Percentiles rank a stretch among this genome's conserved stretches.
These are phyloP conservation scores for Leptinotarsa juncta DNA, from an alignment of 2,888 invertebrate species.

Conservation along the genomic window DNA sequence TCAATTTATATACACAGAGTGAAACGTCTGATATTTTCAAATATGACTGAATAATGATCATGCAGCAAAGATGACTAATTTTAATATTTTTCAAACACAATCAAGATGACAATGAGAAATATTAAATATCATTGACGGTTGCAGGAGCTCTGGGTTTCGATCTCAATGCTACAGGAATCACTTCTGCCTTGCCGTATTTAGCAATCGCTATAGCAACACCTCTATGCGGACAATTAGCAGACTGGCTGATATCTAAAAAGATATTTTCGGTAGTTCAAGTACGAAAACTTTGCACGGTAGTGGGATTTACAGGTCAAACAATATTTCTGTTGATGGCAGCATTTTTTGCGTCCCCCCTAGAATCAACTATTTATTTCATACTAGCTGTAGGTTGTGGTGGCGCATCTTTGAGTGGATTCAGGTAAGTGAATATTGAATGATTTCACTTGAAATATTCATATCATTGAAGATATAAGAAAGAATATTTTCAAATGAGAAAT, in stretches of 20 bases:
- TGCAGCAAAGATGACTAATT: too few species aligned
- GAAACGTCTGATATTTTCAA: too few species aligned
- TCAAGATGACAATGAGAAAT: too few species aligned
- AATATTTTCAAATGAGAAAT: too few species aligned
- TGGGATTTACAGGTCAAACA: constrained; percentile 81
- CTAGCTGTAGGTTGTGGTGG: constrained; percentile 27
- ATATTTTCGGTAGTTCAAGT: constrained; percentile 79
- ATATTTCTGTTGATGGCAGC: constrained; percentile 88
- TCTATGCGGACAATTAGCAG: constrained; percentile 84
- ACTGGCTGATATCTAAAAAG: constrained; percentile 76
- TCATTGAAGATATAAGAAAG: too few species aligned
- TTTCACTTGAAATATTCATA: too few species aligned
- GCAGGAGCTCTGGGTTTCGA: constrained; percentile 79
- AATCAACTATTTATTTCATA: constrained; percentile 27
- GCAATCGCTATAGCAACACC: constrained; percentile 86
- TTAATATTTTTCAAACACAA: too few species aligned
- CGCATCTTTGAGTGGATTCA: constrained; percentile 26
- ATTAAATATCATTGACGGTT: too few species aligned
- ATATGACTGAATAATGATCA: too few species aligned
- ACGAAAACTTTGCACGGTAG: constrained; percentile 74
- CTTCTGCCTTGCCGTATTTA: constrained; percentile 88
- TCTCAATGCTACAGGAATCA: constrained; percentile 81
- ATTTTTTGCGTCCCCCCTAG: constrained; percentile 72
- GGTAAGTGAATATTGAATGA: constrained; percentile 12
- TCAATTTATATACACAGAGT: too few species aligned